phyloP scores from a whole-genome alignment of 1,140 invertebrate genomes.

The Caenorhabditis briggsae region DNA sequence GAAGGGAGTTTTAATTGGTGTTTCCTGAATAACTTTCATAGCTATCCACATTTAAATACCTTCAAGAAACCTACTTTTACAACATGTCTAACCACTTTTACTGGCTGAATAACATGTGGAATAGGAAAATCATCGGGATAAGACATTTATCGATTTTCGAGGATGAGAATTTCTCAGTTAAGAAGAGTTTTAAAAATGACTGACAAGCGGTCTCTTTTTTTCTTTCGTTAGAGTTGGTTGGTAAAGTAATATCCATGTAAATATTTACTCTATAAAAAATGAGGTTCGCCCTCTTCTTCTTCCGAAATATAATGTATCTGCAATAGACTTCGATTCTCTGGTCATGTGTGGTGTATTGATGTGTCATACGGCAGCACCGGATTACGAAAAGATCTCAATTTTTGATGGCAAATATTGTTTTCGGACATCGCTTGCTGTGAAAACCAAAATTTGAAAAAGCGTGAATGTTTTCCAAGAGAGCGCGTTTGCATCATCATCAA shows the following conservation, averaged over 20 bases:
- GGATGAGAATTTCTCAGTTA: background rate
- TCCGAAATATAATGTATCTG: constrained; percentile 28
- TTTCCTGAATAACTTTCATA: background rate
- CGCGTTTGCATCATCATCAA: background rate
- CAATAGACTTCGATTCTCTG: background rate
- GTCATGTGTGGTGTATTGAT: constrained; percentile 14
- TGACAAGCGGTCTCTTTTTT: background rate
- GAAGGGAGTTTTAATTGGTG: constrained; percentile 29
- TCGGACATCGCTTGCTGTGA: background rate
- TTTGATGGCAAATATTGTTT: background rate
- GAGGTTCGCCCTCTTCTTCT: background rate
- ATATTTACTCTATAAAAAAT: constrained; percentile 28
- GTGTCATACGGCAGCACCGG: constrained; percentile 18
- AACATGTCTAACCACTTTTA: constrained; percentile 31
- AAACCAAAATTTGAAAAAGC: constrained; percentile 14
- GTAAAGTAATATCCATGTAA: constrained; percentile 34
- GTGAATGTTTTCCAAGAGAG: background rate
- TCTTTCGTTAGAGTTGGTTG: constrained; percentile 14
- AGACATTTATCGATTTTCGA: constrained; percentile 32
- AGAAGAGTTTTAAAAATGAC: background rate
- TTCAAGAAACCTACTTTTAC: constrained; percentile 1
- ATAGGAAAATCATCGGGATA: constrained; percentile 47
- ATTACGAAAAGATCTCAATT: background rate
- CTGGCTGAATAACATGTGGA: constrained; percentile 44
- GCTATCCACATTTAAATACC: no score